Base-by-base conservation (phyloP, 35 echinoderm and acorn worm genomes). In the Ophiothrix spiculata region DNA sequence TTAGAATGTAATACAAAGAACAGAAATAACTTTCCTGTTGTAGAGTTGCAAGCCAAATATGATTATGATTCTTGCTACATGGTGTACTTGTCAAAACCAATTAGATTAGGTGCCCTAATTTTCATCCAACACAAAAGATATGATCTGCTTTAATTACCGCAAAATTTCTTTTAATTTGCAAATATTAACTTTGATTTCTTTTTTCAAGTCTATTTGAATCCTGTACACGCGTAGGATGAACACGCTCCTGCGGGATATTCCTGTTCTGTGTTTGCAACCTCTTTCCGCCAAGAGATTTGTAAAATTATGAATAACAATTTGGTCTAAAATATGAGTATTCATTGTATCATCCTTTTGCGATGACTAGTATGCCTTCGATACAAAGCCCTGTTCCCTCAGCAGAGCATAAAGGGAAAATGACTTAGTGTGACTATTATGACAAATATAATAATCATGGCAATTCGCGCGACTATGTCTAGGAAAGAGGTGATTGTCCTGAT, bases 91-190 rank as follows among this genome's bases (percentile, higher is more conserved):
- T n/a, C n/a, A n/a, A n/a, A n/a, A n/a, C n/a, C n/a, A n/a, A n/a
- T n/a, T n/a, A n/a, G 29, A 69, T 69, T 69, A 25, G 60, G 17
- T 15, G 60, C 60, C 23, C 25, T 28, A 69, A 69, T 25, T 69
- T 12, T 69, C 60, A 6, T n/a, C n/a, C n/a, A 69, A 15, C 17
- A 15, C 10, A 69, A 69, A 25, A 10, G 60, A 69, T 69, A 69
- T 69, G 60, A 69, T 69, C 60, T 69, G 29, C 60, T 69, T 69
- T 69, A 69, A 69, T 69, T 69, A 69, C 60, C 60, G 60, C 60
- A n/a, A 69, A 25, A 69, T 69, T 15, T 69, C 25, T n/a, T n/a
- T 25, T 2, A 69, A 28, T 69, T 15, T 69, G 16, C 17, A 54
- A 54, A 54, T 54, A 54, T 11, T 54, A 54, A 8, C 60, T 15